Base-by-base conservation (phyloP, 2,888 invertebrate genomes). In the Diaperis boleti region DNA sequence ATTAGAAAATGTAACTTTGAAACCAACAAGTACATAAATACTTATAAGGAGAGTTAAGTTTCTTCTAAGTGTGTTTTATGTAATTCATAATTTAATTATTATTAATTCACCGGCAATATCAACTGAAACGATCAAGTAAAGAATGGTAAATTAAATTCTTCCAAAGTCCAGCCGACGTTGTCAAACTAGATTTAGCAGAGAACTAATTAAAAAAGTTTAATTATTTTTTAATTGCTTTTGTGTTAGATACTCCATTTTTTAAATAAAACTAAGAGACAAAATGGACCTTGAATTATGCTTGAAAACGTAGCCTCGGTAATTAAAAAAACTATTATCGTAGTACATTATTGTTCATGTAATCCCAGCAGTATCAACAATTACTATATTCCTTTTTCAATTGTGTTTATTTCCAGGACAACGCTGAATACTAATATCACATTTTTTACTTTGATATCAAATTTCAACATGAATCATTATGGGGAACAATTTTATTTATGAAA, bases 121-220 rank as follows among this genome's bases (percentile, higher is more conserved):
- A 49, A 49, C 49, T 49, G 49, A 18, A 49, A 52, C 37, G 52
- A 52, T 52, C 52, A 52, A 39, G 39, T 39, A 39, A 39, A 52
- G 52, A 37, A 52, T 22, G 22, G 52, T 26, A 52, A 52, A 52
- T 52, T 52, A 26, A 55, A 55, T 55, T 55, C 55, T 13, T 42
- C 35, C 35, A 52, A 52, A 39, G 39, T 22, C 35, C 31, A 35
- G 31, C 39, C 39, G 20, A 15, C 56, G 20, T 45, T 37, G 45
- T 45, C 56, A 37, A 44, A 56, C 33, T 56, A 37, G 56, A 56
- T 56, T n/a, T 56, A 55, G 45, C 14, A 44, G 45, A 14, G 44
- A 35, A 52, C 62, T 65, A 60, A 67, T 67, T 65, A 56, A 61
- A 65, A 67, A 67, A 65, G 63, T 63, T 67, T 65, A 63, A 61